Evolutionary conservation across 2,797 vertebrate species (phyloP).

Genomic region (Characodon lateralis): DNA sequence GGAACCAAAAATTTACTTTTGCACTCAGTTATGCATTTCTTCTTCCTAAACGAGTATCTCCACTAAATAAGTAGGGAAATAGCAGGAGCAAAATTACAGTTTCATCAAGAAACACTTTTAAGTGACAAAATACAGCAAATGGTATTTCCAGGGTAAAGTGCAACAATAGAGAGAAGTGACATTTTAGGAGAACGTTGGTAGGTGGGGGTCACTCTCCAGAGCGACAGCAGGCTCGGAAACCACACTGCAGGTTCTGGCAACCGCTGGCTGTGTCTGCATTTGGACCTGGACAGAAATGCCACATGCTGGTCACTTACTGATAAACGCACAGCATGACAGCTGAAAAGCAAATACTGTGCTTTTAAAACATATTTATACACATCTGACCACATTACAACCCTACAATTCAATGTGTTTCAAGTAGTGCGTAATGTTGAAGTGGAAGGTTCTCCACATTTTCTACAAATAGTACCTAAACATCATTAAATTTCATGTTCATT

Average conservation of each 20-base stretch:
- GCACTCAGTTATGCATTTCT: conserved; percentile 29
- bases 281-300: conserved; percentile 87
- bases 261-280: conserved; percentile 96
- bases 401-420: too few relatives aligned
- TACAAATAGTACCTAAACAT: too few relatives aligned
- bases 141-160: conserved; percentile 88
- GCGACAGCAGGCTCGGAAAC: conserved; percentile 98
- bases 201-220: conserved; percentile 89
- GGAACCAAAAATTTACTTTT: conserved; percentile 38
- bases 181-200: conserved; percentile 56
- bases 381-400: too few relatives aligned
- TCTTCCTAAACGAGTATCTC: conserved; percentile 39
- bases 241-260: conserved; percentile 99
- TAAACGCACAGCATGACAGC: not conserved
- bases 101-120: conserved; percentile 67
- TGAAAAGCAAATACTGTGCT: not conserved
- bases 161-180: conserved; percentile 69
- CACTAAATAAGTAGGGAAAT: conserved; percentile 52
- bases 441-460: too few relatives aligned
- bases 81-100: conserved; percentile 54
- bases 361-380: not conserved
- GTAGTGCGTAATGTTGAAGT: too few relatives aligned
- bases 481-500: too few relatives aligned
- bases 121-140: conserved; percentile 70
- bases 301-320: conserved; percentile 30